Percentiles rank a stretch among this genome's conserved stretches.
Conservation (phyloP, 2,113 vertebrate species). For the Bubo bubo region DNA sequence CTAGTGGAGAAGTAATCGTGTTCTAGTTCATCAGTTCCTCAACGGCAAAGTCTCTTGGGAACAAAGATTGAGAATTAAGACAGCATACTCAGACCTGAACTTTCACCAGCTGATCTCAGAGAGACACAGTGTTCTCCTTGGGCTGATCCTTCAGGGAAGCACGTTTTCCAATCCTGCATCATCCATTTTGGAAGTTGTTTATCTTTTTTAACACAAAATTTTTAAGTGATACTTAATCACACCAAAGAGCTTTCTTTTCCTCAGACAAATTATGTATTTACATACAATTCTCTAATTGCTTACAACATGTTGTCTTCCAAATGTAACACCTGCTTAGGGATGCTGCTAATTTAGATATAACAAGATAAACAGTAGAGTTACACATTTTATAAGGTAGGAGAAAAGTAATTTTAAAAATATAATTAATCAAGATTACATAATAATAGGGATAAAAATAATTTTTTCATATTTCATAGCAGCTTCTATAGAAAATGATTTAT, state of each 20-base stretch:
- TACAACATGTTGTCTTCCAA: slow-evolving; percentile 59
- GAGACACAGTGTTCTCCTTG: background rate
- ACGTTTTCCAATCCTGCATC: background rate
- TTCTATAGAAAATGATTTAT: background rate
- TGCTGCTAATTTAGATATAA: slow-evolving; percentile 58
- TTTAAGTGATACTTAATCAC: slow-evolving; percentile 57
- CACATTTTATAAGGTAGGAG: background rate
- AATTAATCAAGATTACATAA: background rate
- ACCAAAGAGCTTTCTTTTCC: slow-evolving; percentile 59
- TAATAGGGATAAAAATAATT: background rate
- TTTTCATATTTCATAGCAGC: background rate
- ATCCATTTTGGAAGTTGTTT: slow-evolving; percentile 3
- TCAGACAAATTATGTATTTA: slow-evolving; percentile 71
- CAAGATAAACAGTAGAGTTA: slow-evolving; percentile 35
- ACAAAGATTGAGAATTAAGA: rapidly evolving
- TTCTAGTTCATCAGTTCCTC: background rate
- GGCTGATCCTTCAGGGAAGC: background rate
- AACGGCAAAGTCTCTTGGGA: background rate
- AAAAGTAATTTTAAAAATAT: background rate
- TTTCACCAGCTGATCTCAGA: background rate
- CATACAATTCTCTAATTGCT: slow-evolving; percentile 73
- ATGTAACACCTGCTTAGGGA: slow-evolving; percentile 60
- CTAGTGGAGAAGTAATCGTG: background rate
- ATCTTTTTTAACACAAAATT: background rate
- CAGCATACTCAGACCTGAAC: background rate